These are phyloP conservation scores for Microctenopoma steveboyesi DNA, from an alignment of 2,797 vertebrate genomes.

Conservation along the genomic window DNA sequence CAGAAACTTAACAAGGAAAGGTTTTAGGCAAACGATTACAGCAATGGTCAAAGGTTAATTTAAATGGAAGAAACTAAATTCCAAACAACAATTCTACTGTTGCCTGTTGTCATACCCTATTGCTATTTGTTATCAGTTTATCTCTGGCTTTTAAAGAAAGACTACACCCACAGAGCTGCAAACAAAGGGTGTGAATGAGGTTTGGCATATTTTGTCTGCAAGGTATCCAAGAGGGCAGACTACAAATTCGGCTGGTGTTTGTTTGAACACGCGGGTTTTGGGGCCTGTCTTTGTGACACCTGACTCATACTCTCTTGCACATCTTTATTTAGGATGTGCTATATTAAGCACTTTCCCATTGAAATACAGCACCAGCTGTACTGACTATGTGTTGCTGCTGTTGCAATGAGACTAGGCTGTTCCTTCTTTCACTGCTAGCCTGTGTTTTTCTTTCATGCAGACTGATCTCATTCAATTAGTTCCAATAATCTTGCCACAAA, in stretches of 20 bases:
- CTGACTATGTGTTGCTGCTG: constrained; percentile 77
- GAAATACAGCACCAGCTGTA: constrained; percentile 91
- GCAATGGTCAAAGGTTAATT: not conserved
- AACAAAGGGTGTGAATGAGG: constrained; percentile 65
- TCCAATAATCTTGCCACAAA: constrained; percentile 59
- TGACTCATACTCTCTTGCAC: constrained; percentile 82
- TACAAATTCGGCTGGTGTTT: constrained; percentile 70
- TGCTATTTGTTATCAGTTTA: constrained; percentile 46
- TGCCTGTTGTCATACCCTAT: not conserved
- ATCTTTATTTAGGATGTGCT: constrained; percentile 86
- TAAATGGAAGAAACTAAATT: constrained; percentile 1
- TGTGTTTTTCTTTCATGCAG: constrained; percentile 73
- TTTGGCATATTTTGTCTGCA: constrained; percentile 70
- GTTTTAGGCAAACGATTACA: constrained; percentile 19
- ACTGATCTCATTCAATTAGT: constrained; percentile 72
- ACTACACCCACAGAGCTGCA: constrained; percentile 53
- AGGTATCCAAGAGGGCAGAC: constrained; percentile 61
- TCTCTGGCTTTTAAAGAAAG: constrained; percentile 61
- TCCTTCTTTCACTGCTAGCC: constrained; percentile 51
- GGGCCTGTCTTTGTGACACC: constrained; percentile 86
- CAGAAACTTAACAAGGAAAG: constrained; percentile 11
- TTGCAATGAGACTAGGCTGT: constrained; percentile 66
- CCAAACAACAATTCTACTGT: not conserved
- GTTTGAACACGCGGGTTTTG: constrained; percentile 75
- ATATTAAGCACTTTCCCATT: constrained; percentile 89